Percentiles rank a stretch among this genome's conserved stretches.
These are phyloP conservation scores for Phoeniculus purpureus DNA, from an alignment of 2,797 vertebrate genomes.

Conservation along the genomic window DNA sequence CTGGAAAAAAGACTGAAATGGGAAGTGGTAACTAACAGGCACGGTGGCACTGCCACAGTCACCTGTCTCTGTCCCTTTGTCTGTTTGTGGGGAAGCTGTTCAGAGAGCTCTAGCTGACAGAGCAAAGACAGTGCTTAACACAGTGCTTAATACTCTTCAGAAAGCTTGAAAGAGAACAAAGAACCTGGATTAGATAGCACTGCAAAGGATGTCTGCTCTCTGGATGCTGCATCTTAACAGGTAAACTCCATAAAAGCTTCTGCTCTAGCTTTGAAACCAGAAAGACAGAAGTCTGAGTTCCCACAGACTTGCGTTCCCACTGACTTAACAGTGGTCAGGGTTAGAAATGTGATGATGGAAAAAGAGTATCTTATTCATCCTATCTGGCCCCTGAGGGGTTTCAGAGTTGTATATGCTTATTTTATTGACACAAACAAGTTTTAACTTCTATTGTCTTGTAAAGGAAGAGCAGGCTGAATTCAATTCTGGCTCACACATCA, in stretches of 20 bases:
- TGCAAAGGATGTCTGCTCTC: background rate
- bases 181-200: background rate
- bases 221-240: background rate
- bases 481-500: slow-evolving; percentile 47
- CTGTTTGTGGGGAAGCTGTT: background rate
- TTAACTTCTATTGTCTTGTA: slow-evolving; percentile 58
- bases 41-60: background rate
- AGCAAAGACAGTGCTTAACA: background rate
- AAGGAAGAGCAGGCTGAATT: slow-evolving; percentile 53
- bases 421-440: slow-evolving; percentile 59
- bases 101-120: background rate
- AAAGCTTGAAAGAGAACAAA: background rate
- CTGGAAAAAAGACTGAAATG: background rate
- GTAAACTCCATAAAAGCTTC: background rate
- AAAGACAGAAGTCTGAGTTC: slow-evolving; percentile 1
- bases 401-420: slow-evolving; percentile 31
- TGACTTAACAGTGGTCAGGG: background rate
- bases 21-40: background rate
- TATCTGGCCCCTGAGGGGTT: slow-evolving; percentile 8
- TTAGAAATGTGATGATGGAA: slow-evolving; percentile 43
- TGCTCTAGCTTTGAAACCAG: background rate
- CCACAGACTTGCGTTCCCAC: background rate
- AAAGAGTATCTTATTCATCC: slow-evolving; percentile 41
- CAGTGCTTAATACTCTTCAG: background rate
- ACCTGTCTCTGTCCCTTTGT: background rate